Evolutionary conservation across 2,888 invertebrate genomes (phyloP), one percentile per base, ranked within the genome.

Genomic region (Lobophora halterata): DNA sequence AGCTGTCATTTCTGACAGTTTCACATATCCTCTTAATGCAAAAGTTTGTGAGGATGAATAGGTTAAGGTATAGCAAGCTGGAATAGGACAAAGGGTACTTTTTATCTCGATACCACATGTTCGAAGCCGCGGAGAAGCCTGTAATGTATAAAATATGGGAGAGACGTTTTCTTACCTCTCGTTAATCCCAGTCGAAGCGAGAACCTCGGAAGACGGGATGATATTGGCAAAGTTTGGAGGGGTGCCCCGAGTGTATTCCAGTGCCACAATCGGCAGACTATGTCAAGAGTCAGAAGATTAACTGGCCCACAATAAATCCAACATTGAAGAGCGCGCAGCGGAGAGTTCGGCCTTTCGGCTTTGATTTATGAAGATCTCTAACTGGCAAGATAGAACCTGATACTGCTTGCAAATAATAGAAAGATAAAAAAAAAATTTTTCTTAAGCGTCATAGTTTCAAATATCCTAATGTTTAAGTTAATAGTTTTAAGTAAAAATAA

Each of bases 171-270:
- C 29, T 30, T 30, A 37, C 29, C 32, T 35, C 35, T 33, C 26
- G 39, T 38, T 44, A 46, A 46, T 48, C 52, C 43, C 35, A 40
- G 21, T 38, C 36, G 39, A 38, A 49, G 51, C 39, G 57, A 51
- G 54, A 61, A 58, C 55, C 55, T 45, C 55, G 49, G 37, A 44
- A 50, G 39, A 49, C 53, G 50, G 53, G 47, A 54, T 55, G 65
- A 68, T 73, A 73, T 71, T 71, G 69, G 67, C 49, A 66, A 72
- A 74, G 70, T 72, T 74, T 71, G 46, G 58, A 69, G 62, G 60
- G 55, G 37, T 49, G 54, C 47, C 45, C 49, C 51, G 54, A 53
- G 50, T 49, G 47, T 56, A 59, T 51, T 61, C 41, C 49, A 54
- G 48, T 51, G 61, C 58, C 56, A 54, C 58, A 55, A 61, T 54